Percentiles rank a stretch among this genome's conserved stretches.
Evolutionary conservation across 2,797 vertebrate species (phyloP).

Genomic region (Percopsis omiscomaycus): DNA sequence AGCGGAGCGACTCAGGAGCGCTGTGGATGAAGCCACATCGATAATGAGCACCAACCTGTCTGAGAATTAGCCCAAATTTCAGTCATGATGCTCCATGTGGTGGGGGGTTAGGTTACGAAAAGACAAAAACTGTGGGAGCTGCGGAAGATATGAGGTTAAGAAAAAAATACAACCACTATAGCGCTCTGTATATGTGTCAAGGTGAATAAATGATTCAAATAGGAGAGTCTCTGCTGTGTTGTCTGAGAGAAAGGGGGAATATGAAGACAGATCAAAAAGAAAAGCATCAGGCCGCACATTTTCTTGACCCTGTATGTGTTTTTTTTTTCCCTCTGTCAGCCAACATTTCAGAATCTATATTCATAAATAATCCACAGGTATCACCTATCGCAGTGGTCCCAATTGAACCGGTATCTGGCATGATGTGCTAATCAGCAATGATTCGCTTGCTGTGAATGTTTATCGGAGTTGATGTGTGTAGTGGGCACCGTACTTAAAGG

Average conservation of each 20-base stretch:
- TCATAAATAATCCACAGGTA: conserved; percentile 41
- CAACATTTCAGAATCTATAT: conserved; percentile 18
- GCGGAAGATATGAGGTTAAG: background rate
- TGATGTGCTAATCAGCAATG: conserved; percentile 40
- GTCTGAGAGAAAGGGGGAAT: background rate
- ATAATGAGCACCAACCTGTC: conserved; percentile 46
- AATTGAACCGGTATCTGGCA: conserved; percentile 21
- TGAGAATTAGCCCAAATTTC: conserved; percentile 52
- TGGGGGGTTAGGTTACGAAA: background rate
- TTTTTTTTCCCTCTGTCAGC: conserved; percentile 18
- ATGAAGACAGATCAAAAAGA: background rate
- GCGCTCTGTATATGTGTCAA: background rate
- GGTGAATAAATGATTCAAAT: background rate
- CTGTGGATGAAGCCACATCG: conserved; percentile 43
- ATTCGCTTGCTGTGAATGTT: conserved; percentile 54
- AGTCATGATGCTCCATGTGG: conserved; percentile 28
- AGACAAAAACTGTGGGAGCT: background rate
- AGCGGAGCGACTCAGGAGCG: conserved; percentile 31
- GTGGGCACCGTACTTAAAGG: conserved; percentile 46
- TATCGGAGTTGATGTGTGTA: conserved; percentile 53
- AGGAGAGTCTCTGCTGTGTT: background rate
- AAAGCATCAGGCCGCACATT: background rate
- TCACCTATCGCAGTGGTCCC: conserved; percentile 44
- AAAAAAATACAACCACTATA: background rate
- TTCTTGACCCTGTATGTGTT: conserved; percentile 9